Evolutionary conservation across 2,888 invertebrate genomes (phyloP).

Genomic region (Branchinecta sandiegonensis): DNA sequence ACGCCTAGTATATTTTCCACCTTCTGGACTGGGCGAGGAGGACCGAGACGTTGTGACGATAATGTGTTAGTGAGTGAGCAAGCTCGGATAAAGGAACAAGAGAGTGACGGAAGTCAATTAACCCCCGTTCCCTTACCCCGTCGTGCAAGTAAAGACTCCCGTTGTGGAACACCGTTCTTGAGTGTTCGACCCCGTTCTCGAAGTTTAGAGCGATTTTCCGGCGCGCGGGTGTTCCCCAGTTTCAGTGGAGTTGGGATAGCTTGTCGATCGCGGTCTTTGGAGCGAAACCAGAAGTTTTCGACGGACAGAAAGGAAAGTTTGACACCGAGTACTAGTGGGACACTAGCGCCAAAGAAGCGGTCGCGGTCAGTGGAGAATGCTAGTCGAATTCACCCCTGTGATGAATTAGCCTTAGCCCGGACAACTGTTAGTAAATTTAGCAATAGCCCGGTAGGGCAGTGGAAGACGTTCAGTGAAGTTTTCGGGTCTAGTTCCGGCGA

Average conservation of each 20-base stretch:
- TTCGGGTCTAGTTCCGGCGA: constrained; percentile 15
- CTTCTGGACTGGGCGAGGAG: background rate
- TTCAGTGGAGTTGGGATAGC: background rate
- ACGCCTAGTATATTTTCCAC: constrained; percentile 2
- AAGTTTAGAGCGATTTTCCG: background rate
- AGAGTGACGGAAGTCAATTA: background rate
- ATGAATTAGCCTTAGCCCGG: background rate
- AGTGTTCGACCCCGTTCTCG: constrained; percentile 11
- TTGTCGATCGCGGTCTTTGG: constrained; percentile 27
- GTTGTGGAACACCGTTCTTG: constrained; percentile 4
- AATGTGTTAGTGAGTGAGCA: background rate
- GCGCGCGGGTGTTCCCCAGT: background rate
- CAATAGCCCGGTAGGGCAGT: background rate
- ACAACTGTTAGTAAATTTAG: constrained; percentile 3
- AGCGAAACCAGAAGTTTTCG: constrained; percentile 30
- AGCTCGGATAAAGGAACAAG: background rate
- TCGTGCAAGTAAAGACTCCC: constrained; percentile 13
- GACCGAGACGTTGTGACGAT: constrained; percentile 5
- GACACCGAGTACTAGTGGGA: constrained; percentile 16
- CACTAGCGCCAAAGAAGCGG: constrained; percentile 15
- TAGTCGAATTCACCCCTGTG: constrained; percentile 1
- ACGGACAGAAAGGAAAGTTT: constrained; percentile 19
- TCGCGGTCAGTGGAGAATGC: constrained; percentile 10
- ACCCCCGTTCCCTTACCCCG: constrained; percentile 15
- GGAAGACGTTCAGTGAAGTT: constrained; percentile 22